These are phyloP conservation scores for Solea solea DNA, from an alignment of 2,113 vertebrate genomes.

Conservation along the genomic window DNA sequence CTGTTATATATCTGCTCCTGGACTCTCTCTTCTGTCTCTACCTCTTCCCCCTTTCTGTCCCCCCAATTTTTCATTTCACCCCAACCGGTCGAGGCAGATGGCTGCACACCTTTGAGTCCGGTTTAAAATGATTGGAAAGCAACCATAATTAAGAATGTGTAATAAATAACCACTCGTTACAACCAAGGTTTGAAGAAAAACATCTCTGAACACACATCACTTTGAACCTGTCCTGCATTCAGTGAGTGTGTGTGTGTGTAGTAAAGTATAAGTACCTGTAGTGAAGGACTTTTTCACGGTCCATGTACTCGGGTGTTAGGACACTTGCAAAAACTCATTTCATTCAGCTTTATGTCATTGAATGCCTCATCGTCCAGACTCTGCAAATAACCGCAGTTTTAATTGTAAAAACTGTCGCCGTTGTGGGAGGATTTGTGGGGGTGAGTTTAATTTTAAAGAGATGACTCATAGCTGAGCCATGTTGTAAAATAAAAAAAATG, in stretches of 20 bases:
- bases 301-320: background rate
- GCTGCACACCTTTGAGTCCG: too few relatives aligned
- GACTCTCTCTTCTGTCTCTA: too few relatives aligned
- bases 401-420: conserved; percentile 42
- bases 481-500: conserved; percentile 10
- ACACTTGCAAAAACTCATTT: conserved; percentile 7
- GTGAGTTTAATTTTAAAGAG: conserved; percentile 41
- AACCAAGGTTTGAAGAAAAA: too few relatives aligned
- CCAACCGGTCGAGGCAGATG: too few relatives aligned
- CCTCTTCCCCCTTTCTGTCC: too few relatives aligned
- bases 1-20: too few relatives aligned
- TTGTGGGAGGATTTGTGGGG: conserved; percentile 39
- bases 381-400: conserved; percentile 39
- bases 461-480: conserved; percentile 25
- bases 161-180: too few relatives aligned
- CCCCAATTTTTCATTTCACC: too few relatives aligned
- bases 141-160: too few relatives aligned
- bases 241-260: background rate
- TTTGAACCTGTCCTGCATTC: too few relatives aligned
- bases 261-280: background rate
- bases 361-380: conserved; percentile 1
- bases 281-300: background rate
- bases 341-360: conserved; percentile 22
- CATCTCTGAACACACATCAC: too few relatives aligned
- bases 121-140: too few relatives aligned